Base-by-base conservation (phyloP, 1,140 invertebrate species). In the Penaeus chinensis region DNA sequence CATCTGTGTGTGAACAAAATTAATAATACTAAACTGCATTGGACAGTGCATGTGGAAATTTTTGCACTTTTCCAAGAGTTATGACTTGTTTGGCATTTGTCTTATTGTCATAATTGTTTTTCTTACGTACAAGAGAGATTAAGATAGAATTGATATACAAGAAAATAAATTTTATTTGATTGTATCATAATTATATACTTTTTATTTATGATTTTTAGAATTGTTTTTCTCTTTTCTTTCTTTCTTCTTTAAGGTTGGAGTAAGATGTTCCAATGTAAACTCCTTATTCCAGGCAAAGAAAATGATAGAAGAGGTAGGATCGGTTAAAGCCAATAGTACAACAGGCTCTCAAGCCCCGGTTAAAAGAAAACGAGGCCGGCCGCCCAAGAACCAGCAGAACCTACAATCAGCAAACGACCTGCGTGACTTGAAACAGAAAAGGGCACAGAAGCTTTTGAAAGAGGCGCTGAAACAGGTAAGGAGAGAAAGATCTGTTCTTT, bases 371-470 rank as follows among this genome's bases (percentile, higher is more conserved):
- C 78, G 90, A 76, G 90, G 90, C 27, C 87, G 90, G 2, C 90
- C 90, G 19, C 90, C 89, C 47, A 90, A 90, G 69, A 80, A 86
- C 37, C 89, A 83, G 24, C 85, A 85, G 16, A 61, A 20, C 27
- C 62, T 24, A 0, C n/a, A 42, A 19, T 66, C 66, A 20, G n/a
- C 32, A 0, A 62, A 80, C 69, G 82, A 83, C 37, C 63, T 88
- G n/a, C 71, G 89, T 0, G 90, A 90, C 62, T 69, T 90, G 19
- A 90, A 91, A 77, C 89, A 82, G 60, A 89, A 92, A 69, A 93
- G 93, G 90, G 92, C 93, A 8, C 92, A 93, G 54, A 94, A 93
- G 88, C 90, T 93, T 22, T 87, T 94, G 20, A 93, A 93, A 90
- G 93, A 93, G 89, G 93, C 93, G 60, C 93, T 93, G 88, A 91